Conservation (phyloP, 2,888 invertebrate genomes). For the Athripsodes cinereus region DNA sequence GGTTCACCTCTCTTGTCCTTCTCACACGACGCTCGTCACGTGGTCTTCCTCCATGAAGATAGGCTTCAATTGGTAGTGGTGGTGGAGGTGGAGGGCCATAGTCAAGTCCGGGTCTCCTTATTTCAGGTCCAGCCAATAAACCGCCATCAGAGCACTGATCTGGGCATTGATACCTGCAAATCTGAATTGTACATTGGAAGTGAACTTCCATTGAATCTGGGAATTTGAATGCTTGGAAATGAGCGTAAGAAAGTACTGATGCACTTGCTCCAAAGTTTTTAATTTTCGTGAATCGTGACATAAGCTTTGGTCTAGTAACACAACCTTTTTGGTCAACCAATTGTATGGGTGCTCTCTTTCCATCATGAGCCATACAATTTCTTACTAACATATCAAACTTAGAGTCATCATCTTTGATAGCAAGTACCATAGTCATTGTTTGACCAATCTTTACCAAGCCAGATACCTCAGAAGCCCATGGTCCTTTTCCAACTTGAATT, state of each 20-base stretch:
- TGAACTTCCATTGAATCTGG: conserved; percentile 96
- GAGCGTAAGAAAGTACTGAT: conserved; percentile 84
- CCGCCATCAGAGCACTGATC: conserved; percentile 77
- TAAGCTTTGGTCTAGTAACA: conserved; percentile 84
- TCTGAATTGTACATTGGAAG: conserved; percentile 92
- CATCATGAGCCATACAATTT: conserved; percentile 92
- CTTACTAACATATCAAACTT: conserved; percentile 94
- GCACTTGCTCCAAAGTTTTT: conserved; percentile 93
- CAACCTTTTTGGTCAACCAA: conserved; percentile 90
- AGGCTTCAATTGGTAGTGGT: conserved; percentile 56
- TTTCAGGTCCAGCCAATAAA: conserved; percentile 44
- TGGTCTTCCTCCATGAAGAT: conserved; percentile 61
- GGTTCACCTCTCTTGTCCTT: conserved; percentile 58
- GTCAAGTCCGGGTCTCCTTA: conserved; percentile 47
- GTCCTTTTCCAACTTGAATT: conserved; percentile 91
- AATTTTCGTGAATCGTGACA: conserved; percentile 91
- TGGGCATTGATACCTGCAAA: conserved; percentile 88
- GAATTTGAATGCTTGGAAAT: conserved; percentile 94
- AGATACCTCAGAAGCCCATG: conserved; percentile 93
- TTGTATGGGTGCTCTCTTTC: conserved; percentile 88
- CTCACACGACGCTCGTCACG: conserved; percentile 68
- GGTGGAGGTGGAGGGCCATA: conserved; percentile 66
- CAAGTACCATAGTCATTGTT: conserved; percentile 94
- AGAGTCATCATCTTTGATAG: conserved; percentile 90
- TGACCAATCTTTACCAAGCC: conserved; percentile 92